A percentile compares a stretch with the other conserved stretches of the same genome.
phyloP scores from a whole-genome alignment of 2,797 vertebrate genomes.

The Neoniphon sammara region DNA sequence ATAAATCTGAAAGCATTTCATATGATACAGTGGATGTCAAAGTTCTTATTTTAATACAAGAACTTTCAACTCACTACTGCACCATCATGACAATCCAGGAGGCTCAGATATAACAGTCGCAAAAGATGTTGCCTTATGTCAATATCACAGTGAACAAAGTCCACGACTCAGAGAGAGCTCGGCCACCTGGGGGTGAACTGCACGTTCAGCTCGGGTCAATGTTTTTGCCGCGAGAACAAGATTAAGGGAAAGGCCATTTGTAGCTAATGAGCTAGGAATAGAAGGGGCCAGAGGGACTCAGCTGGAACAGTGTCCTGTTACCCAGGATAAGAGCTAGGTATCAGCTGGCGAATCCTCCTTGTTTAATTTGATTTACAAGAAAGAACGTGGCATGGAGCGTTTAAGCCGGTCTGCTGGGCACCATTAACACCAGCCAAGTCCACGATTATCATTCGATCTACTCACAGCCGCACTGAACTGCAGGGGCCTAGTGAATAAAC shows the following conservation, averaged over 20 bases:
- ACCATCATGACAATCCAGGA: too few species aligned
- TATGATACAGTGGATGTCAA: too few species aligned
- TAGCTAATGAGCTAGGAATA: conserved; percentile 64
- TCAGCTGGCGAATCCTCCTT: conserved; percentile 62
- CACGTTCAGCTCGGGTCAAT: not conserved
- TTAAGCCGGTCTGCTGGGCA: conserved; percentile 51
- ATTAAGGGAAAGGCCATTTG: conserved; percentile 42
- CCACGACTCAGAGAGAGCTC: not conserved
- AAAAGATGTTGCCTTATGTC: not conserved
- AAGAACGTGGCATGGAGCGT: conserved; percentile 60
- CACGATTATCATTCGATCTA: conserved; percentile 57
- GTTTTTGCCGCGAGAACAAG: conserved; percentile 34
- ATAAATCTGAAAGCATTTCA: too few species aligned
- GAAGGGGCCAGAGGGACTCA: conserved; percentile 46
- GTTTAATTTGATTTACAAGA: conserved; percentile 70
- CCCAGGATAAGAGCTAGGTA: conserved; percentile 52
- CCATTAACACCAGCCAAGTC: conserved; percentile 66
- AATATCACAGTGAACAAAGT: not conserved
- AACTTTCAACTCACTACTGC: too few species aligned
- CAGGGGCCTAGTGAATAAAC: not conserved
- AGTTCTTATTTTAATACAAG: too few species aligned
- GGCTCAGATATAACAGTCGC: too few species aligned
- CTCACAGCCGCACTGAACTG: conserved; percentile 18
- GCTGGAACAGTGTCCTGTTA: conserved; percentile 56
- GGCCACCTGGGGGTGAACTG: not conserved